phyloP scores from a whole-genome alignment of 1,140 invertebrate species.

The Eulimnadia texana region DNA sequence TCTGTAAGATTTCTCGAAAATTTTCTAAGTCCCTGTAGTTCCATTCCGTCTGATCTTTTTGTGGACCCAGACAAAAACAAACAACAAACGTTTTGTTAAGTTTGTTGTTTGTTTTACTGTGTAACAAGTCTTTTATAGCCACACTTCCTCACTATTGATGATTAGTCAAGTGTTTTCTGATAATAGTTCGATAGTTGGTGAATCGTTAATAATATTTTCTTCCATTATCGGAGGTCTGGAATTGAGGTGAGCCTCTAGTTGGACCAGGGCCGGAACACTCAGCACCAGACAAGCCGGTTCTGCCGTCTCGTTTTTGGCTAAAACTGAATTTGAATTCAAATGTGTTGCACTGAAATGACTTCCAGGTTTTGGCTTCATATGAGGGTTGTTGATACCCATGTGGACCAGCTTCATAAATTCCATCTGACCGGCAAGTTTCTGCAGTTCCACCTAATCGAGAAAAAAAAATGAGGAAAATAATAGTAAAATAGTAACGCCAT shows the following conservation, averaged over 20 bases:
- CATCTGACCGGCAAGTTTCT: conserved; percentile 76
- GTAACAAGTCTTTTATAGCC: conserved; percentile 17
- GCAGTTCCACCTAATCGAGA: conserved; percentile 85
- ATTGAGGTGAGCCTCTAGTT: not conserved
- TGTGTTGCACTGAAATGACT: conserved; percentile 47
- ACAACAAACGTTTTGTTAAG: not conserved
- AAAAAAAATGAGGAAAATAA: too few relatives aligned
- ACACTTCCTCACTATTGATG: conserved; percentile 29
- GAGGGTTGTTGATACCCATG: conserved; percentile 80
- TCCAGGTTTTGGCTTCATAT: conserved; percentile 63
- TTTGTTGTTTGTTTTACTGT: not conserved
- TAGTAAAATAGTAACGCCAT: too few relatives aligned
- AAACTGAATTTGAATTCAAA: not conserved
- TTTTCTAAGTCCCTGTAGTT: too few relatives aligned
- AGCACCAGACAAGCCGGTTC: not conserved
- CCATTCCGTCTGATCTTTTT: not conserved
- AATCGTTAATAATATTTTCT: conserved; percentile 2
- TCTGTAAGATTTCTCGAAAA: too few relatives aligned
- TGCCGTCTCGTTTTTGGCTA: not conserved
- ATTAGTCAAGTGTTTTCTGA: conserved; percentile 32
- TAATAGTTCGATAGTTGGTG: conserved; percentile 26
- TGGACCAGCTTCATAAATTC: conserved; percentile 86
- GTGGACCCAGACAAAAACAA: not conserved
- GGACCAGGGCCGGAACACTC: not conserved
- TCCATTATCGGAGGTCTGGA: not conserved